phyloP scores from a whole-genome alignment of 2,797 vertebrate species.

The Chaetodon trifasciatus region DNA sequence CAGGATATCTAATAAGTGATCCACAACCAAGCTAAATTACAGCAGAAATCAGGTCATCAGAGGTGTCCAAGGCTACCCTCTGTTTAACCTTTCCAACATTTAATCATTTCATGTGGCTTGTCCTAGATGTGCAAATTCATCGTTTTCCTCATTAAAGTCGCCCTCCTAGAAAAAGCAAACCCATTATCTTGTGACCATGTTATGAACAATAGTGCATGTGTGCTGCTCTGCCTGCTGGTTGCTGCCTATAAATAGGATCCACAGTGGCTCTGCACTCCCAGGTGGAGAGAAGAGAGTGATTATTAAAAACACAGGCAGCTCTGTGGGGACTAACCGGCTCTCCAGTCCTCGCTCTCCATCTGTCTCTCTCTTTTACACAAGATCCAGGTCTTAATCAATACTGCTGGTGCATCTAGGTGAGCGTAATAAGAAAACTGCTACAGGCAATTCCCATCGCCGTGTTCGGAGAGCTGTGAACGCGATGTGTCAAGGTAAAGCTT shows the following conservation, averaged over 20 bases:
- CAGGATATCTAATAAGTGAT: not conserved
- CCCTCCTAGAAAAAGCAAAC: constrained; percentile 11
- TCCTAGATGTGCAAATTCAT: constrained; percentile 30
- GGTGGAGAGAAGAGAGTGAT: constrained; percentile 75
- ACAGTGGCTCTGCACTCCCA: constrained; percentile 68
- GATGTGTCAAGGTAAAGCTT: constrained; percentile 3
- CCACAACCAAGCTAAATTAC: constrained; percentile 18
- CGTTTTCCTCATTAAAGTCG: constrained; percentile 4
- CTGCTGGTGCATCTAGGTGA: constrained; percentile 10
- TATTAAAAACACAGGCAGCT: constrained; percentile 82
- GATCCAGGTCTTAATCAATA: constrained; percentile 66
- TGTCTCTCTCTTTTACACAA: constrained; percentile 54
- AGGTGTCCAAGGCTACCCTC: constrained; percentile 1
- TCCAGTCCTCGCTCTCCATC: constrained; percentile 43
- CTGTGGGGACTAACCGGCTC: constrained; percentile 62
- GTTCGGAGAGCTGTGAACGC: constrained; percentile 11
- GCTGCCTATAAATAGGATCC: constrained; percentile 78
- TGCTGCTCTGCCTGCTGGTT: constrained; percentile 62
- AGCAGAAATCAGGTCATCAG: constrained; percentile 18
- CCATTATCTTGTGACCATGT: constrained; percentile 58
- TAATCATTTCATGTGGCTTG: constrained; percentile 29
- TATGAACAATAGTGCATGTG: constrained; percentile 67
- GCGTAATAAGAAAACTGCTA: constrained; percentile 9
- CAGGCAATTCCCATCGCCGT: constrained; percentile 14
- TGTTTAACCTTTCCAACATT: constrained; percentile 29